Conservation (phyloP, 1,140 invertebrate genomes). For the Ooceraea biroi region DNA sequence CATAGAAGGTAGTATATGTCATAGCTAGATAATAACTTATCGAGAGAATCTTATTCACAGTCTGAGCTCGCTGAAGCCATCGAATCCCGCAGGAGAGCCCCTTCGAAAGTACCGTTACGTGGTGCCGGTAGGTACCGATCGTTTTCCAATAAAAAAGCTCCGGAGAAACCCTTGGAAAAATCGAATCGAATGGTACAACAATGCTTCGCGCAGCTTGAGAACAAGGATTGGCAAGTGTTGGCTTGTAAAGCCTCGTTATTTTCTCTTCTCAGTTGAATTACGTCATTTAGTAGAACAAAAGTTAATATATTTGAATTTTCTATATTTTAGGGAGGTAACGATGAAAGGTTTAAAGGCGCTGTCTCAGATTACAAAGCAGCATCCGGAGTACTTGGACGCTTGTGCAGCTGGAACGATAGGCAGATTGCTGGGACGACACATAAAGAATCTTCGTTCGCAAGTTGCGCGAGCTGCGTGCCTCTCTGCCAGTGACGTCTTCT, state of each 20-base stretch:
- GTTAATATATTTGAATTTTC: constrained; percentile 30
- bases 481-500: constrained; percentile 92
- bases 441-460: constrained; percentile 95
- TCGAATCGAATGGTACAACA: constrained; percentile 89
- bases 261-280: no score
- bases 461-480: constrained; percentile 95
- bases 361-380: constrained; percentile 90
- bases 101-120: constrained; percentile 72
- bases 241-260: background rate
- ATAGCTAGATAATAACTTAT: no score
- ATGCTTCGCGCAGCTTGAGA: constrained; percentile 89
- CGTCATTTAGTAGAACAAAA: no score
- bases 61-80: constrained; percentile 24
- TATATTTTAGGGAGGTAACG: constrained; percentile 90
- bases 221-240: constrained; percentile 90
- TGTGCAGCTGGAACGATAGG: constrained; percentile 89
- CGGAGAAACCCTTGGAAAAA: constrained; percentile 86
- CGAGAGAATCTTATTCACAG: constrained; percentile 30
- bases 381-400: constrained; percentile 88
- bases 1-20: background rate
- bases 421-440: constrained; percentile 91
- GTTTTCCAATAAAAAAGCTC: constrained; percentile 44
- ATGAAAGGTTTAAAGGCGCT: constrained; percentile 92
- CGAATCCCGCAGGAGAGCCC: constrained; percentile 3
- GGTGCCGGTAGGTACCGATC: constrained; percentile 54